These are phyloP conservation scores for Acromyrmex charruanus DNA, from an alignment of 1,140 invertebrate genomes.

Conservation along the genomic window DNA sequence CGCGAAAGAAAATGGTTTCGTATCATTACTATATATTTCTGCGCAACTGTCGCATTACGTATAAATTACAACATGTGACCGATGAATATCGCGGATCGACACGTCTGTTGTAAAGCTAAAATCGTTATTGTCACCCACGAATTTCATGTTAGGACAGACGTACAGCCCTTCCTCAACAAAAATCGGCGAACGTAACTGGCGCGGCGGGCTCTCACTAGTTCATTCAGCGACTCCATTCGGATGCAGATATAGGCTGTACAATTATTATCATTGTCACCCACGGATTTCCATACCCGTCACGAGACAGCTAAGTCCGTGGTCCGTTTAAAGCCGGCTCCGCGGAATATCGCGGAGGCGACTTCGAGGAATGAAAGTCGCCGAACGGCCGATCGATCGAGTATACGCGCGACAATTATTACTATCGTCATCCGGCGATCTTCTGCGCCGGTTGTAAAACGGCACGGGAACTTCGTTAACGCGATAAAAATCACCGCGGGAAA, in stretches of 20 bases:
- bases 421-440: conserved; percentile 66
- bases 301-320: neutral
- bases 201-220: neutral
- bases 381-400: conserved; percentile 62
- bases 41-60: conserved; percentile 31
- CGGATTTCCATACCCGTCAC: conserved; percentile 72
- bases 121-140: conserved; percentile 75
- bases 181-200: conserved; percentile 36
- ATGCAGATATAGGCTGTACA: conserved; percentile 45
- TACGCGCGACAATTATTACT: conserved; percentile 71
- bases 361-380: neutral
- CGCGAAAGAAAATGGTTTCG: neutral
- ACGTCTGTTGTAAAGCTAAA: conserved; percentile 59
- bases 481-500: conserved; percentile 56
- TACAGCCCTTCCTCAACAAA: conserved; percentile 14
- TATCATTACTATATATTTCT: conserved; percentile 27
- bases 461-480: conserved; percentile 66
- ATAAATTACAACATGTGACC: conserved; percentile 45
- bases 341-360: conserved; percentile 44
- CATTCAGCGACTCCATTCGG: conserved; percentile 43
- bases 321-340: conserved; percentile 31
- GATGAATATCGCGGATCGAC: conserved; percentile 26
- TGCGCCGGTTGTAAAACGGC: conserved; percentile 55
- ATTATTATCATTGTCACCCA: conserved; percentile 76
- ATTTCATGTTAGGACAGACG: conserved; percentile 39